Percentiles rank a stretch among this genome's conserved stretches.
phyloP scores from a whole-genome alignment of 1,140 invertebrate species.

The Holotrichia oblita region DNA sequence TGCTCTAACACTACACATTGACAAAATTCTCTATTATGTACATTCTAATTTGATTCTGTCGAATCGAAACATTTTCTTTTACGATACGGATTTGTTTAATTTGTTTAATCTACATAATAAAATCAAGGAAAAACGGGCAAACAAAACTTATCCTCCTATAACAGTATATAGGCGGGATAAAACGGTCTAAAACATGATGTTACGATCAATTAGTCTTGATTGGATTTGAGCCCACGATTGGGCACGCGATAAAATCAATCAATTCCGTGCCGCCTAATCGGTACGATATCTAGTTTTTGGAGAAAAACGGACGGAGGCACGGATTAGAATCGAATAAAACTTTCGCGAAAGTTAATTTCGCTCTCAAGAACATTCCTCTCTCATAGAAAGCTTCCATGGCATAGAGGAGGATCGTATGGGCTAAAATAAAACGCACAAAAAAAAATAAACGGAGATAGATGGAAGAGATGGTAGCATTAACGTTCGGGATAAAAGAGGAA shows the following conservation, averaged over 20 bases:
- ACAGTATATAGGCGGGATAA: background rate
- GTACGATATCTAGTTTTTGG: background rate
- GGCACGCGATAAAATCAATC: background rate
- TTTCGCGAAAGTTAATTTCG: conserved; percentile 5
- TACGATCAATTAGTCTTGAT: conserved; percentile 2
- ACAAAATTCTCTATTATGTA: too few relatives aligned
- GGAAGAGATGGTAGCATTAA: background rate
- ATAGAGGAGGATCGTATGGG: too few relatives aligned
- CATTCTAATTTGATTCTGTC: too few relatives aligned
- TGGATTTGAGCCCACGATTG: background rate
- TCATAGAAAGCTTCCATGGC: too few relatives aligned
- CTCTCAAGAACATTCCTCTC: background rate
- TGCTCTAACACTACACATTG: too few relatives aligned
- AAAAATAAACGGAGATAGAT: background rate
- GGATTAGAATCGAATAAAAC: conserved; percentile 20
- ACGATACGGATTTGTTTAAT: too few relatives aligned
- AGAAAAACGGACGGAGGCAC: background rate
- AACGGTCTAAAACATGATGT: background rate
- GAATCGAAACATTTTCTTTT: too few relatives aligned
- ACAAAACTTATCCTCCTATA: background rate
- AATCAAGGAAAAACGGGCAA: background rate
- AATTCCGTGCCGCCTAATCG: conserved; percentile 7
- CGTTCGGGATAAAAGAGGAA: too few relatives aligned
- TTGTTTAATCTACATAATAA: background rate
- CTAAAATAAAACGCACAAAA: too few relatives aligned